These are phyloP conservation scores for Hypercompe scribonia DNA, from an alignment of 2,888 invertebrate species.

Conservation along the genomic window DNA sequence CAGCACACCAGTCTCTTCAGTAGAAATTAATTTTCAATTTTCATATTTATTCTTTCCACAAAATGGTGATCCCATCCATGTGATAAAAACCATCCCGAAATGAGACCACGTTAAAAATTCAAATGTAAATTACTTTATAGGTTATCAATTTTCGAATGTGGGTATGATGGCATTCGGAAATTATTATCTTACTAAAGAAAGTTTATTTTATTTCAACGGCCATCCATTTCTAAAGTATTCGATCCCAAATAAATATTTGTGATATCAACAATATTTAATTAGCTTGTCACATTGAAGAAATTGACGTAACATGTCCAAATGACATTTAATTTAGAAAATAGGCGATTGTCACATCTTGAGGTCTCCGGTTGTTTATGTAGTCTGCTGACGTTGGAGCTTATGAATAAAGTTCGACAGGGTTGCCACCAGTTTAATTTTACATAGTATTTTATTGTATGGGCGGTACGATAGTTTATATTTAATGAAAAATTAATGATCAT, in stretches of 20 bases:
- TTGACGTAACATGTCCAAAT: constrained; percentile 42
- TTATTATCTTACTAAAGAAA: not conserved
- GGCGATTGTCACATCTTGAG: constrained; percentile 55
- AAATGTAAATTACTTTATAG: not conserved
- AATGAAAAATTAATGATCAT: not conserved
- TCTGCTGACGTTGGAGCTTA: constrained; percentile 63
- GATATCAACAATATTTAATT: constrained; percentile 21
- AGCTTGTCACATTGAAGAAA: constrained; percentile 31
- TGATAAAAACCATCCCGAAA: not conserved
- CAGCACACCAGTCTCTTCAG: not conserved
- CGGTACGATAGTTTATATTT: not conserved
- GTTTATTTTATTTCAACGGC: not conserved
- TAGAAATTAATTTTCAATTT: not conserved
- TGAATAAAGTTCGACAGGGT: constrained; percentile 68
- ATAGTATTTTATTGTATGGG: not conserved
- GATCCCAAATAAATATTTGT: constrained; percentile 22
- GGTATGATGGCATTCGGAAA: not conserved
- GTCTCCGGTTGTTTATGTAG: constrained; percentile 61
- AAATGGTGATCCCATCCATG: too few species aligned
- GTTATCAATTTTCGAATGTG: too few species aligned
- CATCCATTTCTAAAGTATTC: constrained; percentile 3
- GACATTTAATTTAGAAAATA: constrained; percentile 34
- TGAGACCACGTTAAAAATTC: not conserved
- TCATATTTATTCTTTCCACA: not conserved
- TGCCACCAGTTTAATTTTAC: constrained; percentile 31